Evolutionary conservation across 2,113 vertebrate species (phyloP).

Genomic region (Oxyruncus cristatus): DNA sequence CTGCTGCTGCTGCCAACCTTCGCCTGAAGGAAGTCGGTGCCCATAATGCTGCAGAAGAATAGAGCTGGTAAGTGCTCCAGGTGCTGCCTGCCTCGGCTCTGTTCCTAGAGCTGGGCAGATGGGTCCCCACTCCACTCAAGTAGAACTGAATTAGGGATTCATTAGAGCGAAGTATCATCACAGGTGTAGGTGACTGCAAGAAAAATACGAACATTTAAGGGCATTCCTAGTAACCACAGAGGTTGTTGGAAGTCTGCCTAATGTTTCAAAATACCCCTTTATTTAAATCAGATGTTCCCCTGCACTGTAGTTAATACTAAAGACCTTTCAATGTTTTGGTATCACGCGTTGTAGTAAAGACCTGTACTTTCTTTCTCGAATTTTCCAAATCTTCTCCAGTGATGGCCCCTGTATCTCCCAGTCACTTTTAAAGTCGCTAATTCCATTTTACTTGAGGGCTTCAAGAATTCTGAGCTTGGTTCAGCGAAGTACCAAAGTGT

Average conservation of each 20-base stretch:
- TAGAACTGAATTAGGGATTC: no score
- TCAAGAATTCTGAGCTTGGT: background rate
- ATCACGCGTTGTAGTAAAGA: background rate
- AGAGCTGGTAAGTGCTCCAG: no score
- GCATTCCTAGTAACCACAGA: background rate
- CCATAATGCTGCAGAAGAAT: no score
- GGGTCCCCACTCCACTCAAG: no score
- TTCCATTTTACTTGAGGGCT: background rate
- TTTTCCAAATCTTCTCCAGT: background rate
- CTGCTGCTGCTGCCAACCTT: no score
- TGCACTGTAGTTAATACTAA: background rate
- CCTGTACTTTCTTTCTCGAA: background rate
- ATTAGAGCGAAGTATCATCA: background rate
- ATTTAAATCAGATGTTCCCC: background rate
- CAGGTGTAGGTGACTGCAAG: background rate
- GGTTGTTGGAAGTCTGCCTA: background rate
- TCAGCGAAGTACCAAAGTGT: background rate
- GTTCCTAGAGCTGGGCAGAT: no score
- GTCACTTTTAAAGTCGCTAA: background rate
- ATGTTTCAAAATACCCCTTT: background rate
- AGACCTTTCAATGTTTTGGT: background rate
- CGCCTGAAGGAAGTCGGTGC: no score
- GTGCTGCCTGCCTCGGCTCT: no score
- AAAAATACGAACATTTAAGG: background rate
- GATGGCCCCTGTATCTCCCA: rapidly evolving